Evolutionary conservation across 1,140 invertebrate genomes (phyloP).

Genomic region (Trichomalopsis sarcophagae): DNA sequence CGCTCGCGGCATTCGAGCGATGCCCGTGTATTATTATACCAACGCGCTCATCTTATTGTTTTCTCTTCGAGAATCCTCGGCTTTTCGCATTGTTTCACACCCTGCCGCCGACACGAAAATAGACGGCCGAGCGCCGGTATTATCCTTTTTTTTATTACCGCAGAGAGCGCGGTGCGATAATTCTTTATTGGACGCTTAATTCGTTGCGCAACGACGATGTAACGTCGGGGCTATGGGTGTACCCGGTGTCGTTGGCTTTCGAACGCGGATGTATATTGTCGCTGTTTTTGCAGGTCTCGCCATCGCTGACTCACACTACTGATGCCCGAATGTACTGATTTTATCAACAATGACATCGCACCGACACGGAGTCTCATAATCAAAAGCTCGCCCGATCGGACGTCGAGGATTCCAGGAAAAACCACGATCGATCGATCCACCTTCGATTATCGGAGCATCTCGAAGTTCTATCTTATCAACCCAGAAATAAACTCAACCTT

Average conservation of each 20-base stretch:
- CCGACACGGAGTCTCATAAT: too few species aligned
- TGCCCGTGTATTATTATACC: slow-evolving; percentile 15
- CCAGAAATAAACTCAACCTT: too few species aligned
- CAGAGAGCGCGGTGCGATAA: neutral
- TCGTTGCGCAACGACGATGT: neutral
- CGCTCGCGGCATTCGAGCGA: neutral
- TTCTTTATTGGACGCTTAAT: neutral
- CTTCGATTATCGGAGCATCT: too few species aligned
- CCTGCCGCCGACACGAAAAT: neutral
- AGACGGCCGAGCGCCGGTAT: neutral
- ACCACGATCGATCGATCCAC: too few species aligned
- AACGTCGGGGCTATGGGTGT: neutral
- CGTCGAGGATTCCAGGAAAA: too few species aligned
- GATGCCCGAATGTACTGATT: too few species aligned
- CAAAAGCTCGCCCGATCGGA: too few species aligned
- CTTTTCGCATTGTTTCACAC: neutral
- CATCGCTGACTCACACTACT: too few species aligned
- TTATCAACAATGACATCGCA: too few species aligned
- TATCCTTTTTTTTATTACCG: neutral
- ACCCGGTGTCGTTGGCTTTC: neutral
- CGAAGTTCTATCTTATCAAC: too few species aligned
- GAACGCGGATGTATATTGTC: neutral
- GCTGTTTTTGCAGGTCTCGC: too few species aligned
- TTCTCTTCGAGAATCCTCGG: neutral
- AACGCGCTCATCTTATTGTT: neutral